A percentile compares a stretch with the other conserved stretches of the same genome.
phyloP scores from a whole-genome alignment of 2,888 invertebrate species.

The Epistrophella euchroma region DNA sequence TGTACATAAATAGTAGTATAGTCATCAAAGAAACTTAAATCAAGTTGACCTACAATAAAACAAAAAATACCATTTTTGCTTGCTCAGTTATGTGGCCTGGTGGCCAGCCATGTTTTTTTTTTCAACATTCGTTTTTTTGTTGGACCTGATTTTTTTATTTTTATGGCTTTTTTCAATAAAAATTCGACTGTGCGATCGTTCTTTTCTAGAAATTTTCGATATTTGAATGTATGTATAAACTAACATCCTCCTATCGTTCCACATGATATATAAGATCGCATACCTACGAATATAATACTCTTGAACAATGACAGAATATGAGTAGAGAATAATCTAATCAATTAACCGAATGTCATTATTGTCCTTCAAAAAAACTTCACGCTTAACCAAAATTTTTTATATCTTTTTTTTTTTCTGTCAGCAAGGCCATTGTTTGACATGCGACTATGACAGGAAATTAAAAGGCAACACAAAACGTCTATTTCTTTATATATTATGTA shows the following conservation, averaged over 20 bases:
- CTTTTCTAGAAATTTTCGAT: conserved; percentile 4
- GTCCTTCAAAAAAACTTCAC: conserved; percentile 58
- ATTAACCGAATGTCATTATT: conserved; percentile 66
- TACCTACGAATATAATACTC: background rate
- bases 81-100: background rate
- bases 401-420: conserved; percentile 30
- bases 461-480: conserved; percentile 20
- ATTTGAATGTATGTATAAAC: background rate
- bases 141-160: conserved; percentile 30
- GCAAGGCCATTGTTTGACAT: conserved; percentile 70
- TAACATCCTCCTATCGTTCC: conserved; percentile 25
- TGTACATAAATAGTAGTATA: background rate
- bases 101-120: background rate
- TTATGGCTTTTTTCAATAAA: background rate
- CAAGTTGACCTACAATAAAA: conserved; percentile 66
- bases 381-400: conserved; percentile 23
- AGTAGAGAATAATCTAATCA: conserved; percentile 57
- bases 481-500: background rate
- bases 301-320: background rate
- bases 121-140: conserved; percentile 26
- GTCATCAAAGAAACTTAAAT: conserved; percentile 57
- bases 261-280: conserved; percentile 29
- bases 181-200: background rate
- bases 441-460: conserved; percentile 39
- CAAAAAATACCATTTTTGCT: conserved; percentile 19